Conservation (phyloP, 2,888 invertebrate genomes). For the Calliopum simillimum region DNA sequence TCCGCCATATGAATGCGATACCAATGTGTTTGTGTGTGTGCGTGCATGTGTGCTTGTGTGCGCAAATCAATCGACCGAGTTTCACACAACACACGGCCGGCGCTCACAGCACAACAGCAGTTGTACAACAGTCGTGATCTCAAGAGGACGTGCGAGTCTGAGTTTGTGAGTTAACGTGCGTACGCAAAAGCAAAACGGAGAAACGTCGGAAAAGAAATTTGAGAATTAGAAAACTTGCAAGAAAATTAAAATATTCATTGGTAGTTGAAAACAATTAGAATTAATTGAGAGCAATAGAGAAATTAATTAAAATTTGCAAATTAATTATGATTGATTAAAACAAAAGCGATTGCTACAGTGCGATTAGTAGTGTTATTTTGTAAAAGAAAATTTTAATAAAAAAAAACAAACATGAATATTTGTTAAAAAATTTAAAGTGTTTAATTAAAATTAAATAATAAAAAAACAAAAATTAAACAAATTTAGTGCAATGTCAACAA, state of each 20-base stretch:
- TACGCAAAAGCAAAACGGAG: constrained; percentile 4
- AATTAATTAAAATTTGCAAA: not conserved
- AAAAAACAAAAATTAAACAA: not conserved
- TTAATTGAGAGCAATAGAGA: not conserved
- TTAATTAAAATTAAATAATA: not conserved
- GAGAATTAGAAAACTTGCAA: not conserved
- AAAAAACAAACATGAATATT: not conserved
- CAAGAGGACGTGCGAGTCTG: constrained; percentile 63
- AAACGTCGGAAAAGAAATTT: not conserved
- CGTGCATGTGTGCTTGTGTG: constrained; percentile 32
- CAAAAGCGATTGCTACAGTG: not conserved
- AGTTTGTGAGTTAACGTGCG: constrained; percentile 47
- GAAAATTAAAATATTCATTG: not conserved
- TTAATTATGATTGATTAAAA: not conserved
- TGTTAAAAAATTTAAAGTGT: not conserved
- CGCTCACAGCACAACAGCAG: constrained; percentile 55
- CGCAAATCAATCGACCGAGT: not conserved
- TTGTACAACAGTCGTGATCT: constrained; percentile 68
- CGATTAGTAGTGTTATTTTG: not conserved
- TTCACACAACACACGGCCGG: not conserved
- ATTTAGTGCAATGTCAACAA: not conserved
- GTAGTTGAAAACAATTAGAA: not conserved
- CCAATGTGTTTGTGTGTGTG: not conserved
- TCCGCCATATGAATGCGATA: not conserved
- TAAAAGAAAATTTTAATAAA: no score